A percentile compares a stretch with the other conserved stretches of the same genome.
Evolutionary conservation across 1,140 invertebrate genomes (phyloP).

Genomic region (Pomacea maculata): DNA sequence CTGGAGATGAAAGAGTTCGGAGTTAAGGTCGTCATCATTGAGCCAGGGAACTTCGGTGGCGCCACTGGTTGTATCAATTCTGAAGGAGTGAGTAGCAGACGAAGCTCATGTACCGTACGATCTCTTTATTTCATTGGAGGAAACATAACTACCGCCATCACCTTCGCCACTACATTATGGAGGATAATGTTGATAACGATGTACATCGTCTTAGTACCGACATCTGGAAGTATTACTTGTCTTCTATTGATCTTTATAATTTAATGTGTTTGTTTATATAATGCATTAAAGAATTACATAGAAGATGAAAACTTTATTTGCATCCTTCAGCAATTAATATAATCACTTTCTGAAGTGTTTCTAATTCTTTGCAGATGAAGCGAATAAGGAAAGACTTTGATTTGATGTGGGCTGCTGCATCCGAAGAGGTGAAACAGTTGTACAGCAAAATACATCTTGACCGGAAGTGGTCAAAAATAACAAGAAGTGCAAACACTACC

Average conservation of each 20-base stretch:
- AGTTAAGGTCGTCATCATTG: slow-evolving; percentile 62
- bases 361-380: slow-evolving; percentile 22
- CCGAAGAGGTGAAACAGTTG: slow-evolving; percentile 37
- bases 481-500: slow-evolving; percentile 21
- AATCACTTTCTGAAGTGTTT: neutral
- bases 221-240: no score
- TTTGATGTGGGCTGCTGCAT: slow-evolving; percentile 38
- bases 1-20: slow-evolving; percentile 61
- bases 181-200: neutral
- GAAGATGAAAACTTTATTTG: neutral
- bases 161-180: neutral
- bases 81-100: slow-evolving; percentile 20
- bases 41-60: slow-evolving; percentile 64
- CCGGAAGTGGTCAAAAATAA: slow-evolving; percentile 19
- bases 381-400: slow-evolving; percentile 36
- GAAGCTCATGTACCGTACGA: neutral
- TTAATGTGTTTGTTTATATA: no score
- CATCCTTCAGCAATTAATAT: neutral
- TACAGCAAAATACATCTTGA: slow-evolving; percentile 19
- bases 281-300: no score
- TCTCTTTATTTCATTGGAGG: neutral
- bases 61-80: slow-evolving; percentile 46
- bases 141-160: neutral
- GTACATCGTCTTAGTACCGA: no score
- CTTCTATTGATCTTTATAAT: no score